Conservation (phyloP, 2,113 vertebrate genomes). For the Holacanthus passer region DNA sequence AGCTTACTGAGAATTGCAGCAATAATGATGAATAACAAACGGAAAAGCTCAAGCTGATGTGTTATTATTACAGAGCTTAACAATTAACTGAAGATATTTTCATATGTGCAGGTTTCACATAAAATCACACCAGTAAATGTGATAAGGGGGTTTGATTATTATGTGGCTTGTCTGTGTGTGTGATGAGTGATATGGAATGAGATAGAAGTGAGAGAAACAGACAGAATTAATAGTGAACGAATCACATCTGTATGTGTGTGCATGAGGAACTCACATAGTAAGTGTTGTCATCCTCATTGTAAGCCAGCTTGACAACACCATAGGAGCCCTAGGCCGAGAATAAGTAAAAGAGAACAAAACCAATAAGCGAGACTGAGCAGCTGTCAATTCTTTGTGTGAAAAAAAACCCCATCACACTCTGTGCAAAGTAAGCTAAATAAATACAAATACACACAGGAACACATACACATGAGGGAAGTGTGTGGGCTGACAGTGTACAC, state of each 20-base stretch:
- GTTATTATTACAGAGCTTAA: constrained; percentile 38
- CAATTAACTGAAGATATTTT: constrained; percentile 51
- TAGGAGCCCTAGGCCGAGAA: constrained; percentile 91
- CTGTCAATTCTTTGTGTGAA: constrained; percentile 38
- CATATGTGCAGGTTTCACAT: constrained; percentile 20
- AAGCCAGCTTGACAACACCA: constrained; percentile 97
- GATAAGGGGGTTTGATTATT: background rate
- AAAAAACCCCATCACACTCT: constrained; percentile 10
- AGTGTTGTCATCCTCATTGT: constrained; percentile 97
- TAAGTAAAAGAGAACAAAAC: constrained; percentile 29
- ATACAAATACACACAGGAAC: constrained; percentile 43
- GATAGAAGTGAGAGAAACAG: constrained; percentile 10
- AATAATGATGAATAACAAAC: constrained; percentile 31
- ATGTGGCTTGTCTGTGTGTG: background rate
- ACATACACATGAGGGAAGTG: constrained; percentile 48
- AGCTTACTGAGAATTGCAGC: constrained; percentile 50
- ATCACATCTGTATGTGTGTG: constrained; percentile 21
- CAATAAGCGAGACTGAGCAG: constrained; percentile 39
- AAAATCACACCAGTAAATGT: constrained; percentile 29
- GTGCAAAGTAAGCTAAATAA: constrained; percentile 39
- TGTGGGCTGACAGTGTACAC: constrained; percentile 54
- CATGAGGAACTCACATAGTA: constrained; percentile 93
- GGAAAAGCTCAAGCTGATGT: constrained; percentile 37
- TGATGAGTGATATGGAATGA: background rate
- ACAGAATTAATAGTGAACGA: background rate